Evolutionary conservation across 2,113 vertebrate species (phyloP).

Genomic region (Probosciger aterrimus): DNA sequence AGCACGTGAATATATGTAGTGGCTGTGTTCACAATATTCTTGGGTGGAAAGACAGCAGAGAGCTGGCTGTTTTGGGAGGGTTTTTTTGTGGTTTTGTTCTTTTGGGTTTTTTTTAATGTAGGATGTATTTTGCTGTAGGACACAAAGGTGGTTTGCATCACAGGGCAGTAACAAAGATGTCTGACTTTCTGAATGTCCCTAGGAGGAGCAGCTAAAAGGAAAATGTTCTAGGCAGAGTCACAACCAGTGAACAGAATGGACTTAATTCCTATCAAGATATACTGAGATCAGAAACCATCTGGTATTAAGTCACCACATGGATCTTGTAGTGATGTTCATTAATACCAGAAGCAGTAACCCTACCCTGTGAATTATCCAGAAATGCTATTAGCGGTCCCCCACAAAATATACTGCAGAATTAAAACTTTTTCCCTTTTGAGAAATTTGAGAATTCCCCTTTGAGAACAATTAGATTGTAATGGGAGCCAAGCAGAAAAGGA

Average conservation of each 20-base stretch:
- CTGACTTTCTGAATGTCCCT: not conserved
- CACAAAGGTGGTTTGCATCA: not conserved
- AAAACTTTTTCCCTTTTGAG: not conserved
- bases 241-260: not conserved
- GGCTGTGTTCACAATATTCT: not conserved
- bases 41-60: not conserved
- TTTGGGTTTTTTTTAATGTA: not conserved
- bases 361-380: not conserved
- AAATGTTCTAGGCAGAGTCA: not conserved
- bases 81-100: not conserved
- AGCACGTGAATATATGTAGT: not conserved
- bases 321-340: not conserved
- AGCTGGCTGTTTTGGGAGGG: not conserved
- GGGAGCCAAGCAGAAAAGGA: not conserved
- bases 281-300: not conserved
- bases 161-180: not conserved
- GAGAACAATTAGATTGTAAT: conserved; percentile 3
- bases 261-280: not conserved
- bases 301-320: not conserved
- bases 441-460: not conserved
- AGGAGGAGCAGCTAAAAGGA: not conserved
- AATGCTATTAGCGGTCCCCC: not conserved
- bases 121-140: not conserved
- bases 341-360: not conserved
- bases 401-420: not conserved